Percentiles rank a stretch among this genome's conserved stretches.
Evolutionary conservation across 2,797 vertebrate genomes (phyloP).

Genomic region (Naso thynnoides): DNA sequence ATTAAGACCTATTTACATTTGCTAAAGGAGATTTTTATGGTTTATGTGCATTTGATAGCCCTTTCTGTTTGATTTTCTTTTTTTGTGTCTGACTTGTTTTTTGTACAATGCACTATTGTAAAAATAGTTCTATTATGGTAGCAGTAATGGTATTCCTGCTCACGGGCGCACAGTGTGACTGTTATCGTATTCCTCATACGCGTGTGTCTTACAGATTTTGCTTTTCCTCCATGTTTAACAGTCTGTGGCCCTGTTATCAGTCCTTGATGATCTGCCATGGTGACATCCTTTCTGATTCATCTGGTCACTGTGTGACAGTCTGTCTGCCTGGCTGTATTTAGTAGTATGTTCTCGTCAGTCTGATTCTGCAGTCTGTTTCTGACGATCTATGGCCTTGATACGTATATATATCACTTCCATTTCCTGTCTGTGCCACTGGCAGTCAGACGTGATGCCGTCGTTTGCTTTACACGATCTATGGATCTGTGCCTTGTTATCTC

Average conservation of each 20-base stretch:
- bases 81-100: slow-evolving; percentile 3
- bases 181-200: slow-evolving; percentile 36
- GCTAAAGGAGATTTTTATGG: slow-evolving; percentile 42
- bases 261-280: slow-evolving; percentile 73
- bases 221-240: slow-evolving; percentile 63
- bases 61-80: slow-evolving; percentile 4
- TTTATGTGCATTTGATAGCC: slow-evolving; percentile 50
- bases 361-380: slow-evolving; percentile 57
- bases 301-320: slow-evolving; percentile 76
- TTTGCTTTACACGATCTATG: slow-evolving; percentile 69
- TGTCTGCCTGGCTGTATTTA: slow-evolving; percentile 72
- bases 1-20: slow-evolving; percentile 65
- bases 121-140: slow-evolving; percentile 20
- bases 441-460: slow-evolving; percentile 49
- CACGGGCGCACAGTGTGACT: slow-evolving; percentile 29
- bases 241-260: slow-evolving; percentile 69
- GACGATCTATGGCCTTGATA: slow-evolving; percentile 60
- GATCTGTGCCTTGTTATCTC: slow-evolving; percentile 75
- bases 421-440: slow-evolving; percentile 59
- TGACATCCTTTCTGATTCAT: slow-evolving; percentile 81
- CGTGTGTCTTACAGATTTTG: slow-evolving; percentile 55
- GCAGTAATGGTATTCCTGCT: slow-evolving; percentile 35
- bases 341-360: slow-evolving; percentile 71
- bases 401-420: slow-evolving; percentile 64
- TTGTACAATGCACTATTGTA: slow-evolving; percentile 7